Conservation (phyloP, 1,140 invertebrate species). For the Nasonia longicornis region DNA sequence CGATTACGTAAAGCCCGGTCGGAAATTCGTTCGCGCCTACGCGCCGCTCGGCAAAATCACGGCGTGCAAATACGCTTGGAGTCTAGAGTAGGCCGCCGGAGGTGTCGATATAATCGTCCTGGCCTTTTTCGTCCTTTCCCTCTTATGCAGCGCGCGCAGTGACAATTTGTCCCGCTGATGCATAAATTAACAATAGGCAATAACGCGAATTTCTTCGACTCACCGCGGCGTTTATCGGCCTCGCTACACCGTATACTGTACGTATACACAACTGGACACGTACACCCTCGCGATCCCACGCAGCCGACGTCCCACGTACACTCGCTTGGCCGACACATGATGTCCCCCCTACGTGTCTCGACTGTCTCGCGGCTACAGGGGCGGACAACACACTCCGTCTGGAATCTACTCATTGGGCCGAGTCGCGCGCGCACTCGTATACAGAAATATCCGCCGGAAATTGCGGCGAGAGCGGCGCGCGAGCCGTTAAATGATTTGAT, state of each 20-base stretch:
- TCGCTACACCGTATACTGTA: not conserved
- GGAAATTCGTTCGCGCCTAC: slow-evolving; percentile 22
- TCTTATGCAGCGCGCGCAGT: slow-evolving; percentile 46
- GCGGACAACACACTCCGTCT: slow-evolving; percentile 30
- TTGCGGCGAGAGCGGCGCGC: not conserved
- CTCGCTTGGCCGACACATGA: slow-evolving; percentile 47
- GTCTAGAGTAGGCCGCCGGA: slow-evolving; percentile 59
- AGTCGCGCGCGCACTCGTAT: not conserved
- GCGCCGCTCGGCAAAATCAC: slow-evolving; percentile 51
- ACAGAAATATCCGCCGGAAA: slow-evolving; percentile 45
- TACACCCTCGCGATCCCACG: slow-evolving; percentile 56
- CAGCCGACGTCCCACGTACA: slow-evolving; percentile 60
- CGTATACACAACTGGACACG: not conserved
- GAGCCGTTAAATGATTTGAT: slow-evolving; percentile 36
- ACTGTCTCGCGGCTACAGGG: slow-evolving; percentile 16
- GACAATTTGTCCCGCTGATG: slow-evolving; percentile 41
- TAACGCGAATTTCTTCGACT: not conserved
- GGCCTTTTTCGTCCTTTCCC: slow-evolving; percentile 56
- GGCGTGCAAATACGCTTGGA: slow-evolving; percentile 55
- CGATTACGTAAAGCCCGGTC: not conserved
- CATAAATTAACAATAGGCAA: not conserved
- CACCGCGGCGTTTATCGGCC: not conserved
- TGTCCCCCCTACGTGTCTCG: slow-evolving; percentile 43
- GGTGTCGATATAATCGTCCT: slow-evolving; percentile 62
- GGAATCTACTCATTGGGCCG: slow-evolving; percentile 25